These are phyloP conservation scores for Daktulosphaira vitifoliae DNA, from an alignment of 1,140 invertebrate species.

Conservation along the genomic window DNA sequence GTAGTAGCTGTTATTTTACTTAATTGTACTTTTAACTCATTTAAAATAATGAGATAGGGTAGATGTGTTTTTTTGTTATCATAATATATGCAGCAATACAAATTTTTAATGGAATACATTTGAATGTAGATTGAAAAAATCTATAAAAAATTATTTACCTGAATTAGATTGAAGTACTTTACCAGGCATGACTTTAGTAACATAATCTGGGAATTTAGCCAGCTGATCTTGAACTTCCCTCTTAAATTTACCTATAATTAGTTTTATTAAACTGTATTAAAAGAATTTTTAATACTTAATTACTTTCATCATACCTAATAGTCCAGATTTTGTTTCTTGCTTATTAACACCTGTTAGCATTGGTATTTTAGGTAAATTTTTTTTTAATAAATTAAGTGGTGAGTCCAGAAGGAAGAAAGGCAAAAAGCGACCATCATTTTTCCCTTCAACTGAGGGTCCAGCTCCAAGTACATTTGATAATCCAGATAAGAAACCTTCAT, in stretches of 20 bases:
- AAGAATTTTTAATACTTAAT: background rate
- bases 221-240: slow-evolving; percentile 47
- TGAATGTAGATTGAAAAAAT: no score
- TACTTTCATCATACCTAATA: slow-evolving; percentile 45
- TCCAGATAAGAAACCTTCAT: slow-evolving; percentile 47
- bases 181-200: slow-evolving; percentile 48
- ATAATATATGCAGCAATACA: no score
- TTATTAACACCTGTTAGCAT: slow-evolving; percentile 60
- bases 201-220: slow-evolving; percentile 47
- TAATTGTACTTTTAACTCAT: no score
- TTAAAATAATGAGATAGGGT: no score
- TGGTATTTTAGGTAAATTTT: slow-evolving; percentile 51
- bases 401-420: slow-evolving; percentile 37
- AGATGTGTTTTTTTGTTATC: no score
- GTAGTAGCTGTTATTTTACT: no score
- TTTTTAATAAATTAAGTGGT: slow-evolving; percentile 47
- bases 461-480: slow-evolving; percentile 43
- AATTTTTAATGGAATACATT: no score
- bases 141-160: slow-evolving; percentile 35
- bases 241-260: slow-evolving; percentile 46
- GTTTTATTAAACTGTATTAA: slow-evolving; percentile 10
- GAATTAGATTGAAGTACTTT: slow-evolving; percentile 39
- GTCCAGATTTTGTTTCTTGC: slow-evolving; percentile 56
- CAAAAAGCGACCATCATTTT: slow-evolving; percentile 49
- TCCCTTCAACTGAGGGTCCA: slow-evolving; percentile 55